Base-by-base conservation (phyloP, 2,888 invertebrate species). In the Nineta flava region DNA sequence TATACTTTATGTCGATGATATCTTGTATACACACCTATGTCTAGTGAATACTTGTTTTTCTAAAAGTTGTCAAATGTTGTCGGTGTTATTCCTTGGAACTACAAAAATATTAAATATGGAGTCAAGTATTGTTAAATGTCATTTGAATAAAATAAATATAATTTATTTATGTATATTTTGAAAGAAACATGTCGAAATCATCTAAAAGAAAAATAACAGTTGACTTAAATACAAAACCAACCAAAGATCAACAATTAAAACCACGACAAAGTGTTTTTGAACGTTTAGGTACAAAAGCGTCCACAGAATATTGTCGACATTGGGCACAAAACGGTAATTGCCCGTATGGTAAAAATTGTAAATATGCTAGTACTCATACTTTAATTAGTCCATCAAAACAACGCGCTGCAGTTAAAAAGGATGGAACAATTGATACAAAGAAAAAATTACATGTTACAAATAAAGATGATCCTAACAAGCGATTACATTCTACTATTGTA, bases 211-310 rank as follows among this genome's bases (percentile, higher is more conserved):
- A 82, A 77, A 81, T 82, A 68, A 80, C 82, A 65, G 81, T 81
- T 66, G 82, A 81, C 69, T 73, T 81, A 51, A 60, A 61, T 68
- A 75, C 78, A 64, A 79, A 79, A 74, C 73, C 73, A 65, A 26
- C 10, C 15, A 26, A 44, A 13, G 81, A 80, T 71, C 75, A 76
- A 63, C 32, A 32, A 32, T 34, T 44, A 19, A 68, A 67, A 60
- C 69, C 69, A 62, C 76, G 84, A 67, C 84, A 83, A 57, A 86
- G 85, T 73, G 86, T 87, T 57, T 87, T 87, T 70, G 86, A 86
- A 69, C 76, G 86, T 59, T 76, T 86, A 61, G 86, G 86, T 58
- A 84, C 83, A 43, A 83, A 83, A 69, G 81, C 83, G 62, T 71
- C 71, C 68, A 74, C 70, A 65, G 81, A 81, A 66, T 78, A 76